These are phyloP conservation scores for Bucco capensis DNA, from an alignment of 2,113 vertebrate species.

Conservation along the genomic window DNA sequence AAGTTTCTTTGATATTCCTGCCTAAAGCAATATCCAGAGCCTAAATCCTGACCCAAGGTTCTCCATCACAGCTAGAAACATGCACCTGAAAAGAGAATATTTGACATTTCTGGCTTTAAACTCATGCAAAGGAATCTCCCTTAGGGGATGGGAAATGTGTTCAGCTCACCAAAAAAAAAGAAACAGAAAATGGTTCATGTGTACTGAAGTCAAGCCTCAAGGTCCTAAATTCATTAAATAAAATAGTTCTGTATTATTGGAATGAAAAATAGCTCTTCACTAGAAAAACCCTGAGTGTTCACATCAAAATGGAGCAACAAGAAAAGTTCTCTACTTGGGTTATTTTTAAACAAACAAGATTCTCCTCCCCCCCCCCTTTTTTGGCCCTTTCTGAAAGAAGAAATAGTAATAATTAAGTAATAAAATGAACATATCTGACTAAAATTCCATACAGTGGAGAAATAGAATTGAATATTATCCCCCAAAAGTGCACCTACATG, in stretches of 20 bases:
- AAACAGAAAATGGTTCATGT: not conserved
- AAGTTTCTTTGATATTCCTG: conserved; percentile 12
- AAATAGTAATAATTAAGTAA: not conserved
- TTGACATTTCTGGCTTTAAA: conserved; percentile 21
- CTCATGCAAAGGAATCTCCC: not conserved
- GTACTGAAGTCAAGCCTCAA: not conserved
- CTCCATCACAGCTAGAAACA: not conserved
- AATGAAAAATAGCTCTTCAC: conserved; percentile 41
- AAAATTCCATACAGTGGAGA: not conserved
- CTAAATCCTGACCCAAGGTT: conserved; percentile 16
- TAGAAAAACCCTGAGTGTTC: not conserved
- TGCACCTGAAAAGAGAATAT: not conserved
- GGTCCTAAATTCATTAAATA: conserved; percentile 4
- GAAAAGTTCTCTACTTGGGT: not conserved
- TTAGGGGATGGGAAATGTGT: not conserved
- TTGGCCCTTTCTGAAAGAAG: not conserved
- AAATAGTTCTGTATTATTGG: conserved; percentile 42
- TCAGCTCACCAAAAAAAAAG: not conserved
- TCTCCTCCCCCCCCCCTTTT: not conserved
- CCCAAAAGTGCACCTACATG: not conserved
- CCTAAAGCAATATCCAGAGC: not conserved
- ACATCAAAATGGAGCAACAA: not conserved
- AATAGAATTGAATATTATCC: not conserved
- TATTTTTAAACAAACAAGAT: not conserved
- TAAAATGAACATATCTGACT: not conserved